Percentiles rank a stretch among this genome's conserved stretches.
Evolutionary conservation across 2,888 invertebrate genomes (phyloP).

Genomic region (Ceriagrion tenellum): DNA sequence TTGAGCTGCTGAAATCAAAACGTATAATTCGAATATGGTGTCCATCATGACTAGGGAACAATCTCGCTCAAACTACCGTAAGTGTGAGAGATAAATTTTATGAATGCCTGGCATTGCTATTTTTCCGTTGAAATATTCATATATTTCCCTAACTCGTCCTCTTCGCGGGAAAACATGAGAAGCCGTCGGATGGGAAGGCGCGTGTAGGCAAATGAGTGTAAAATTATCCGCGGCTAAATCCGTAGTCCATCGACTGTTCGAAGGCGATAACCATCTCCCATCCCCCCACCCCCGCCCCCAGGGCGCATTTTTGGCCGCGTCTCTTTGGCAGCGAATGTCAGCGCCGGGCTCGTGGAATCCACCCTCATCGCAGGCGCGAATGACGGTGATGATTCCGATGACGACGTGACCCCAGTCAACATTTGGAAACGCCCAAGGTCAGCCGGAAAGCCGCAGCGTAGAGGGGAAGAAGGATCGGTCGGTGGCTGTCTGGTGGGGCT

Average conservation of each 20-base stretch:
- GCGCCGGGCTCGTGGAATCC: background rate
- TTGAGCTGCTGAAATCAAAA: too few relatives aligned
- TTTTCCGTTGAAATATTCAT: background rate
- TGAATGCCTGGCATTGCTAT: too few relatives aligned
- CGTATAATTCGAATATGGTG: too few relatives aligned
- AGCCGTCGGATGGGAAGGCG: background rate
- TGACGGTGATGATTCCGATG: background rate
- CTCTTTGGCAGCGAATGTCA: background rate
- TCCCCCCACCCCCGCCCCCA: too few relatives aligned
- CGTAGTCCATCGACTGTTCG: background rate
- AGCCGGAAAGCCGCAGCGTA: background rate
- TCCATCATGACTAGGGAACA: too few relatives aligned
- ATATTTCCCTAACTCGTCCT: background rate
- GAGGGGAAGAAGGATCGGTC: background rate
- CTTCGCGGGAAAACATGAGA: background rate
- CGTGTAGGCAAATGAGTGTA: background rate
- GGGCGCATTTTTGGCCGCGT: background rate
- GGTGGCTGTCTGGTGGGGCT: background rate
- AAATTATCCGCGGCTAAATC: constrained; percentile 4
- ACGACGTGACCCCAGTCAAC: background rate
- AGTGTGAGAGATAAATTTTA: too few relatives aligned
- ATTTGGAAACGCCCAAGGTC: background rate
- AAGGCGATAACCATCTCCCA: background rate
- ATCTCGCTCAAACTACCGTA: too few relatives aligned
- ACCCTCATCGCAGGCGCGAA: background rate